Conservation (phyloP, 2,888 invertebrate genomes). For the Lasioglossum lativentre region DNA sequence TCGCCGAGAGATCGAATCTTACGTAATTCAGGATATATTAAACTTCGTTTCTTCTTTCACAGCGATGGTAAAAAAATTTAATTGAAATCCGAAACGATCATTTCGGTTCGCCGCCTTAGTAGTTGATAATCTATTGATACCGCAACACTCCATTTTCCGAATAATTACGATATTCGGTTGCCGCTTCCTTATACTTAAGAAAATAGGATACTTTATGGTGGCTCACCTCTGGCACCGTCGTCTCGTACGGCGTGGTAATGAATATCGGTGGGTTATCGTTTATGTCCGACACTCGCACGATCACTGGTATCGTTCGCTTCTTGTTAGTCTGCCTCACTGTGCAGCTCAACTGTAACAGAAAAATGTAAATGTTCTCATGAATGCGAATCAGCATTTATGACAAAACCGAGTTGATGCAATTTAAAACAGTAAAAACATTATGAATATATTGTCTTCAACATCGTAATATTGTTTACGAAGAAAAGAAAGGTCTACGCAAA, state of each 20-base stretch:
- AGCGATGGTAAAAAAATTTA: conserved; percentile 20
- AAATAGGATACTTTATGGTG: background rate
- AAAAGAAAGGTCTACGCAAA: too few relatives aligned
- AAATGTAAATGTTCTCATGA: conserved; percentile 12
- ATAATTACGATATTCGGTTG: conserved; percentile 34
- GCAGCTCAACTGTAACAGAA: conserved; percentile 90
- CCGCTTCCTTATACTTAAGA: conserved; percentile 11
- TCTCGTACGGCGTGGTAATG: conserved; percentile 93
- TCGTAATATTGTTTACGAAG: too few relatives aligned
- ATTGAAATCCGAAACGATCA: conserved; percentile 49
- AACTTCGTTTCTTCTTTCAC: background rate
- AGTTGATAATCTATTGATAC: conserved; percentile 17
- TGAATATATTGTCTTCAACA: too few relatives aligned
- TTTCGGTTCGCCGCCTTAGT: background rate
- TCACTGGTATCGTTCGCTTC: conserved; percentile 94
- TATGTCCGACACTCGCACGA: conserved; percentile 95
- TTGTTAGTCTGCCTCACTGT: conserved; percentile 92
- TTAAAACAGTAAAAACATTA: too few relatives aligned
- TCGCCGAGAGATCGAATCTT: background rate
- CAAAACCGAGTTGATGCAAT: too few relatives aligned
- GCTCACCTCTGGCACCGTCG: conserved; percentile 93
- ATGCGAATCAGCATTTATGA: too few relatives aligned
- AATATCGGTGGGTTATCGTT: conserved; percentile 96
- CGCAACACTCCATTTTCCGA: conserved; percentile 17
- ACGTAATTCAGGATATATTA: background rate